A percentile compares a stretch with the other conserved stretches of the same genome.
These are phyloP conservation scores for Blastobasis lacticolella DNA, from an alignment of 2,888 invertebrate genomes.

Conservation along the genomic window DNA sequence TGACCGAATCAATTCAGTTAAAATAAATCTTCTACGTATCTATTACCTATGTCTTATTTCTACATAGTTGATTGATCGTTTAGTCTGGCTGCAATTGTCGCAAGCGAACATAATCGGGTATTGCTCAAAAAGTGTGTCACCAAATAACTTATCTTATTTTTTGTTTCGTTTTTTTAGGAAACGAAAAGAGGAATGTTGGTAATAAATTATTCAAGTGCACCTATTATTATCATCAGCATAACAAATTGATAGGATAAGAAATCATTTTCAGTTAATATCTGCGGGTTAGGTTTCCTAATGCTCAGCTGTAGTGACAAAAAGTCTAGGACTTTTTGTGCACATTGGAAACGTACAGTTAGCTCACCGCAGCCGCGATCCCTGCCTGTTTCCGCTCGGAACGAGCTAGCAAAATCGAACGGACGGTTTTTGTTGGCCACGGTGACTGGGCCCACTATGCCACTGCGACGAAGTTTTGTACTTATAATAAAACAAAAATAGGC, in stretches of 20 bases:
- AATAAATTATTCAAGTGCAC: neutral
- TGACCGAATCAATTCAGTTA: neutral
- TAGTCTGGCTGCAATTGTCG: constrained; percentile 23
- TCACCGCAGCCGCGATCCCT: constrained; percentile 19
- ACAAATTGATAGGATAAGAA: neutral
- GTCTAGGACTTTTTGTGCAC: constrained; percentile 1
- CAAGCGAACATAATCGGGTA: constrained; percentile 28
- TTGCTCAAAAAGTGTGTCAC: constrained; percentile 24
- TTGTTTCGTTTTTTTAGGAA: neutral
- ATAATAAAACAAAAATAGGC: constrained; percentile 32
- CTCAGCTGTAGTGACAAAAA: neutral
- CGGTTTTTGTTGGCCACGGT: constrained; percentile 48
- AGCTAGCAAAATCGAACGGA: constrained; percentile 26
- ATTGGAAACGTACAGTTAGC: constrained; percentile 9
- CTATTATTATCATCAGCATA: neutral
- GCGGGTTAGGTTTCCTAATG: neutral
- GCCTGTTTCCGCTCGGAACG: constrained; percentile 17
- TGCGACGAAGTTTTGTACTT: constrained; percentile 31
- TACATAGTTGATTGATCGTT: constrained; percentile 15
- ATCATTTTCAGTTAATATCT: neutral
- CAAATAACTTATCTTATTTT: neutral
- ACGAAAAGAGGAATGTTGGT: neutral
- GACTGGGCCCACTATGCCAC: constrained; percentile 33
- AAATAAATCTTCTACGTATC: constrained; percentile 1
- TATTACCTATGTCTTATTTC: constrained; percentile 18